phyloP scores from a whole-genome alignment of 2,113 vertebrate genomes.

The Corythoichthys intestinalis region DNA sequence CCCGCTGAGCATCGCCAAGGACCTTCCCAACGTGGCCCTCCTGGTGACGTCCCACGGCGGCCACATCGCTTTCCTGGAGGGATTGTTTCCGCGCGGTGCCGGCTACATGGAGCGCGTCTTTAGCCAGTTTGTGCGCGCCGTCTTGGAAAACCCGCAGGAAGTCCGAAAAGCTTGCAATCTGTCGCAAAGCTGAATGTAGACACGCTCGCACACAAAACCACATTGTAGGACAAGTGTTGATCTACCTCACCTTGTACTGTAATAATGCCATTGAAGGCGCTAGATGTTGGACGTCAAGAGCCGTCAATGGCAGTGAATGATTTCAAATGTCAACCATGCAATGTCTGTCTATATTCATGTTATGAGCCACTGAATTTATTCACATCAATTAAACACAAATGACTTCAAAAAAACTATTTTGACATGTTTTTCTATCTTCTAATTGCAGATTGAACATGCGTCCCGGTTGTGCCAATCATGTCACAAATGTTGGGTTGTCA shows the following conservation, averaged over 20 bases:
- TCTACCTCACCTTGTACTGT: too few species aligned
- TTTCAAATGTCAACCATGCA: too few species aligned
- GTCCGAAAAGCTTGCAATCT: slow-evolving; percentile 60
- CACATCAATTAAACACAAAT: background rate
- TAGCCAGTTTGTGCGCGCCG: slow-evolving; percentile 64
- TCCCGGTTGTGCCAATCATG: background rate
- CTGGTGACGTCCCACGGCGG: slow-evolving; percentile 75
- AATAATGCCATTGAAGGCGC: too few species aligned
- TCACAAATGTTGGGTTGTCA: background rate
- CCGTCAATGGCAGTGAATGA: too few species aligned
- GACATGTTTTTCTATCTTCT: background rate
- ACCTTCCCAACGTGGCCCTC: slow-evolving; percentile 69
- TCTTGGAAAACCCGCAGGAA: slow-evolving; percentile 64
- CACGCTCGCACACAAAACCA: background rate
- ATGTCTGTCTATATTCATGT: background rate
- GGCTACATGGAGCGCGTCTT: slow-evolving; percentile 75
- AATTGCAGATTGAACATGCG: background rate
- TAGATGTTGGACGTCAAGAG: too few species aligned
- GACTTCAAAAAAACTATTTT: background rate
- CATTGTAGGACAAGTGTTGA: background rate
- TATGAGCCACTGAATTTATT: background rate
- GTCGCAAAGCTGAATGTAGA: background rate
- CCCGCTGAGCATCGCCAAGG: slow-evolving; percentile 60
- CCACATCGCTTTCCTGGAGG: slow-evolving; percentile 82
- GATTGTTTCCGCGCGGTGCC: slow-evolving; percentile 69